Percentiles rank a stretch among this genome's conserved stretches.
phyloP scores from a whole-genome alignment of 2,888 invertebrate species.

The Vanessa cardui region DNA sequence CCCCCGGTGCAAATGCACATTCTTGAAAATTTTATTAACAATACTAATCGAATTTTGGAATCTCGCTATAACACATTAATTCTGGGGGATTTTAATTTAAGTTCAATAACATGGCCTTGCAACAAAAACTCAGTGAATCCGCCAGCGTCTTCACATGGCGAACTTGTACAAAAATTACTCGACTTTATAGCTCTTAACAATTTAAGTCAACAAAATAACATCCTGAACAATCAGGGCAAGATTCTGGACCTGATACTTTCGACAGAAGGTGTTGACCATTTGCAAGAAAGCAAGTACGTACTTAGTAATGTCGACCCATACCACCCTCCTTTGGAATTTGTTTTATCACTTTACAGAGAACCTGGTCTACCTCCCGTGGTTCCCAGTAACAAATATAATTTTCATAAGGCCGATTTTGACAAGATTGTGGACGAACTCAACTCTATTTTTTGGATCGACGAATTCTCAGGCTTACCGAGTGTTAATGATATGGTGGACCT shows the following conservation, averaged over 20 bases:
- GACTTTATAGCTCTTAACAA: constrained; percentile 27
- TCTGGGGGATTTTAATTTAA: too few relatives aligned
- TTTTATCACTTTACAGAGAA: too few relatives aligned
- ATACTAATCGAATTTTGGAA: too few relatives aligned
- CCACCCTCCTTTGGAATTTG: constrained; percentile 16
- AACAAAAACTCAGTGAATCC: too few relatives aligned
- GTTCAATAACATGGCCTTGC: too few relatives aligned
- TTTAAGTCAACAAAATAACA: constrained; percentile 22
- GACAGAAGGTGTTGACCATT: background rate
- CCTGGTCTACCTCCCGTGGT: background rate
- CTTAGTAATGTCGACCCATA: constrained; percentile 11
- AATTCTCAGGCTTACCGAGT: background rate
- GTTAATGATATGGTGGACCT: background rate
- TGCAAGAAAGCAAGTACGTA: background rate
- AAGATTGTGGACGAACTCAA: background rate
- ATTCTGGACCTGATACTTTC: constrained; percentile 20
- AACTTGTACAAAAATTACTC: background rate
- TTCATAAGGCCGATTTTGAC: background rate
- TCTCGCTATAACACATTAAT: too few relatives aligned
- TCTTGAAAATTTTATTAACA: constrained; percentile 11
- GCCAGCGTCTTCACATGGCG: background rate
- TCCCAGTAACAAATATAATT: constrained; percentile 8
- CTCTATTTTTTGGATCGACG: background rate
- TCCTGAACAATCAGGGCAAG: constrained; percentile 16
- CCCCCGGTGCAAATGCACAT: constrained; percentile 7